Conservation (phyloP, 2,113 vertebrate species). For the Cryptoleucopteryx plumbea region DNA sequence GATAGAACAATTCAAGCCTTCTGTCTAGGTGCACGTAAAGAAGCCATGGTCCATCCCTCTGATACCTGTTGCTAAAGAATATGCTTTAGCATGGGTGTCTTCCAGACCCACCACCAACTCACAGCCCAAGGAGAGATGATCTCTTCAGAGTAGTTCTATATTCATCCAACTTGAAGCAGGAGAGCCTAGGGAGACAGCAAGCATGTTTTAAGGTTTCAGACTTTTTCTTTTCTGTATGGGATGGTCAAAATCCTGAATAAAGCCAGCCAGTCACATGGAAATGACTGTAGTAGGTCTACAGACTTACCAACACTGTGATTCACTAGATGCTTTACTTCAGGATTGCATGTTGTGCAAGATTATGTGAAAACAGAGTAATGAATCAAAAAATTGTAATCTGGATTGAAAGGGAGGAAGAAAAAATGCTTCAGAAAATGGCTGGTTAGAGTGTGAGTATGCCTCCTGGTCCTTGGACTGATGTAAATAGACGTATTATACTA, state of each 20-base stretch:
- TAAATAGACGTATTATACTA: not conserved
- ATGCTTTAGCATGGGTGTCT: not conserved
- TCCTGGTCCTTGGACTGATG: fast-evolving
- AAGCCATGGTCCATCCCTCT: not conserved
- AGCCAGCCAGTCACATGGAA: not conserved
- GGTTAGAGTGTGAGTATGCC: not conserved
- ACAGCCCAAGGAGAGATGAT: not conserved
- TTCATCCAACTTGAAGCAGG: not conserved
- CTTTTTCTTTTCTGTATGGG: not conserved
- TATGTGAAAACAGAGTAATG: not conserved
- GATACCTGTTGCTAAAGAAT: not conserved
- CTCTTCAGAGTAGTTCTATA: not conserved
- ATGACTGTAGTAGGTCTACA: not conserved
- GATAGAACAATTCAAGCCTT: not conserved
- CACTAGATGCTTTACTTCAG: not conserved
- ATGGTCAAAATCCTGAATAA: not conserved
- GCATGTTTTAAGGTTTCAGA: not conserved
- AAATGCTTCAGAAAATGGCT: not conserved
- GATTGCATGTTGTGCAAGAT: not conserved
- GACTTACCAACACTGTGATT: not conserved
- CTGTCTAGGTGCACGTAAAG: not conserved
- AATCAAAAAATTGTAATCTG: not conserved
- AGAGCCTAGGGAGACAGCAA: not conserved
- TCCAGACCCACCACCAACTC: not conserved
- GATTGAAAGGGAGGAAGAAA: not conserved